Evolutionary conservation across 2,797 vertebrate species (phyloP).

Genomic region (Nyctibius grandis): DNA sequence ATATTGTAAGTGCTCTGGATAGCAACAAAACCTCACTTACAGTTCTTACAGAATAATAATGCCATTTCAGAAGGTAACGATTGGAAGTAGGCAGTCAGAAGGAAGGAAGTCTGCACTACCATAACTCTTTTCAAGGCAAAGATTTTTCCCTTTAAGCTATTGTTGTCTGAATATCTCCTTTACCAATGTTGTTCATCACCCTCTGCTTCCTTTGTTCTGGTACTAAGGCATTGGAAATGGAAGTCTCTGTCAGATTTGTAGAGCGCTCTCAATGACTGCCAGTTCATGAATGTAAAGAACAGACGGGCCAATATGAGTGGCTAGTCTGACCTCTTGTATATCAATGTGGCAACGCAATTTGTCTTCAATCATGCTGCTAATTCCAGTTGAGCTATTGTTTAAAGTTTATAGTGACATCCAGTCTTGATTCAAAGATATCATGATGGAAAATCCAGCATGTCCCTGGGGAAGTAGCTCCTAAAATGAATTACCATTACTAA

Average conservation of each 20-base stretch:
- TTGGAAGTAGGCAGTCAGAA: not conserved
- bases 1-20: not conserved
- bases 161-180: not conserved
- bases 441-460: not conserved
- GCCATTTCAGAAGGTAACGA: not conserved
- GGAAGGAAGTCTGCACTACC: not conserved
- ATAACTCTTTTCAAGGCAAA: not conserved
- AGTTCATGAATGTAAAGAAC: not conserved
- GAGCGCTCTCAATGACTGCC: not conserved
- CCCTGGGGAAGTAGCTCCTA: not conserved
- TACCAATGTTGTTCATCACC: not conserved
- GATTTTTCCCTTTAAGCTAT: not conserved
- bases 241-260: not conserved
- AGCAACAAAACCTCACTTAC: not conserved
- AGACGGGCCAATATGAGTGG: not conserved
- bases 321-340: not conserved
- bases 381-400: not conserved
- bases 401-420: not conserved
- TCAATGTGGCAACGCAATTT: not conserved
- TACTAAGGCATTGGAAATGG: not conserved
- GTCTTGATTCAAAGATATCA: not conserved
- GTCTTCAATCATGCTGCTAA: not conserved
- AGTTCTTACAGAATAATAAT: not conserved
- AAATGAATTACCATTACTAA: not conserved
- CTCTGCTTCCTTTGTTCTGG: not conserved